phyloP scores from a whole-genome alignment of 2,888 invertebrate genomes.

The Rotaria sp. region DNA sequence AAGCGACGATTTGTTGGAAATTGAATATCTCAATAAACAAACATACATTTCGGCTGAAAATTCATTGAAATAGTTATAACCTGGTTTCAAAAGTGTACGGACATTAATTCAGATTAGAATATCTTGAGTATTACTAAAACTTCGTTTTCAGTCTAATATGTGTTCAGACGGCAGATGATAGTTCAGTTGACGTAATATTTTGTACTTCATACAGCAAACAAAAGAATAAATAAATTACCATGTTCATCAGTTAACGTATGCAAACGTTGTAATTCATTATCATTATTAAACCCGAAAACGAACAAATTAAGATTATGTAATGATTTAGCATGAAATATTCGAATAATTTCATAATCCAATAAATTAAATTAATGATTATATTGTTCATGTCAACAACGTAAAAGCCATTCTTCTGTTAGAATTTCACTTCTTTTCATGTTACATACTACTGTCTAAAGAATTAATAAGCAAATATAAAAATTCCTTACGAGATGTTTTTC shows the following conservation, averaged over 20 bases:
- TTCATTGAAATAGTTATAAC: too few relatives aligned
- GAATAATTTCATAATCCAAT: constrained; percentile 62
- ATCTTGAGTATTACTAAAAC: too few relatives aligned
- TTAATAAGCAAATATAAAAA: neutral
- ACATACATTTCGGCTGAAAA: too few relatives aligned
- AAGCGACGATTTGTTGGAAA: too few relatives aligned
- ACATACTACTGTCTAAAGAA: constrained; percentile 69
- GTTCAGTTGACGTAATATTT: too few relatives aligned
- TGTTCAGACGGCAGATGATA: too few relatives aligned
- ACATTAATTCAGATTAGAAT: too few relatives aligned
- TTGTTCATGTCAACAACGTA: constrained; percentile 72
- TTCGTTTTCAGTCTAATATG: too few relatives aligned
- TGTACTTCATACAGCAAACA: too few relatives aligned
- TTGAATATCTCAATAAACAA: too few relatives aligned
- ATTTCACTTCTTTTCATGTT: constrained; percentile 75
- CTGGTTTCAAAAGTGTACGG: too few relatives aligned
- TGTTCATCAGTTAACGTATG: constrained; percentile 42
- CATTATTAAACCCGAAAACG: constrained; percentile 74
- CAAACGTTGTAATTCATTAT: constrained; percentile 49
- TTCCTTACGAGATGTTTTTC: constrained; percentile 69
- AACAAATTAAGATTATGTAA: constrained; percentile 61
- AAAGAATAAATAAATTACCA: too few relatives aligned
- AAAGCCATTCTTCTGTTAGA: constrained; percentile 79
- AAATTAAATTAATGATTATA: constrained; percentile 63
- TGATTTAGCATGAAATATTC: constrained; percentile 33